Base-by-base conservation (phyloP, 1,140 invertebrate species). In the Dinoponera quadriceps region DNA sequence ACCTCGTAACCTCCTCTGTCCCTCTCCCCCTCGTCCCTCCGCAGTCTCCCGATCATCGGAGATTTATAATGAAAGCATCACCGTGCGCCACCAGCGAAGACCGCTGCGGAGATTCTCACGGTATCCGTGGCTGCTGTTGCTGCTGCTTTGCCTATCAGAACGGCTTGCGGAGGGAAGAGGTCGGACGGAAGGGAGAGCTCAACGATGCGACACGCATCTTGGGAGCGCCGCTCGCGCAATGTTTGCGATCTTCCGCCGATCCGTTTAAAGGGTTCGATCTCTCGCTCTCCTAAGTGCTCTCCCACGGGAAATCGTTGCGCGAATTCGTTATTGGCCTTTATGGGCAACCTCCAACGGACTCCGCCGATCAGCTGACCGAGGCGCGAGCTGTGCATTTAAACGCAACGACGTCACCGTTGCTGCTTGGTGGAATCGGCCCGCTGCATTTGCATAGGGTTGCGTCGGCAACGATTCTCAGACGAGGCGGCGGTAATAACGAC, bases 31-130 rank as follows among this genome's bases (percentile, higher is more conserved):
- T 27, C 20, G 44, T 54, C n/a, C 62, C 48, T 49, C 57, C 14
- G n/a, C 72, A 68, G 59, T 60, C 81, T 82, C 51, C 86, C 68
- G 89, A 92, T 93, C 89, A 92, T 92, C 90, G 86, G 90, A 92
- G 92, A 92, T 93, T 92, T 93, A 92, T 92, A 92, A 92, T 92
- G 91, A 92, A 90, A 90, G 84, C 88, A 84, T 78, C 85, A 74
- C 80, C 54, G 44, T 73, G 48, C 66, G 71, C 91, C 91, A 92
- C 89, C 91, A 92, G 87, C 91, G 74, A 91, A 92, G 85, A 91
- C 87, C 90, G 87, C 88, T 87, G 82, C 86, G 91, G 90, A 91
- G 65, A 86, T 88, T 85, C 84, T 88, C 86, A 89, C 88, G 87
- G 84, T 88, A 74, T 85, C 71, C 66, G 63, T 69, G 60, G 44